Percentiles rank a stretch among this genome's conserved stretches.
phyloP scores from a whole-genome alignment of 2,888 invertebrate species.

The Ophraella communa region DNA sequence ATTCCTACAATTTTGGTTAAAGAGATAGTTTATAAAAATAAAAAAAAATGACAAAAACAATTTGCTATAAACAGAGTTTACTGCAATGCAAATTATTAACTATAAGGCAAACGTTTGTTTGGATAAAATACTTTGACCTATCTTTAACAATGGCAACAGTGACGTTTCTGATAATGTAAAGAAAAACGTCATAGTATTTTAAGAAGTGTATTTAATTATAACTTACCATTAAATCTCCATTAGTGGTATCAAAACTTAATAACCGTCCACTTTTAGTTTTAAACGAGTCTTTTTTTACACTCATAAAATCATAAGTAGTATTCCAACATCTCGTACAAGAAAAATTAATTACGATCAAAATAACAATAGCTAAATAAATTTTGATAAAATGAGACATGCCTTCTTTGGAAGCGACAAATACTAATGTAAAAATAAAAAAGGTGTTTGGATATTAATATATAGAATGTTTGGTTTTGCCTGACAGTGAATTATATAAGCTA shows the following conservation, averaged over 20 bases:
- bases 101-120: no score
- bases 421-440: background rate
- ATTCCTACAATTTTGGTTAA: no score
- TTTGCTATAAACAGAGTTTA: no score
- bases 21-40: no score
- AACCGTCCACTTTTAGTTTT: conserved; percentile 53
- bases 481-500: conserved; percentile 5
- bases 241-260: conserved; percentile 66
- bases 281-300: conserved; percentile 3
- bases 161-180: no score
- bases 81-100: no score
- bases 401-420: background rate
- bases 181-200: background rate
- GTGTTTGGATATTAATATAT: background rate
- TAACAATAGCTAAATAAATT: background rate
- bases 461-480: conserved; percentile 10
- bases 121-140: no score
- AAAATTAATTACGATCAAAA: background rate
- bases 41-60: no score
- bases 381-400: conserved; percentile 12
- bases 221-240: conserved; percentile 65
- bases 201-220: background rate
- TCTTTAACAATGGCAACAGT: no score
- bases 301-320: conserved; percentile 4
- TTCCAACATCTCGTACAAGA: background rate